A percentile compares a stretch with the other conserved stretches of the same genome.
These are phyloP conservation scores for Microchrysa polita DNA, from an alignment of 2,888 invertebrate species.

Conservation along the genomic window DNA sequence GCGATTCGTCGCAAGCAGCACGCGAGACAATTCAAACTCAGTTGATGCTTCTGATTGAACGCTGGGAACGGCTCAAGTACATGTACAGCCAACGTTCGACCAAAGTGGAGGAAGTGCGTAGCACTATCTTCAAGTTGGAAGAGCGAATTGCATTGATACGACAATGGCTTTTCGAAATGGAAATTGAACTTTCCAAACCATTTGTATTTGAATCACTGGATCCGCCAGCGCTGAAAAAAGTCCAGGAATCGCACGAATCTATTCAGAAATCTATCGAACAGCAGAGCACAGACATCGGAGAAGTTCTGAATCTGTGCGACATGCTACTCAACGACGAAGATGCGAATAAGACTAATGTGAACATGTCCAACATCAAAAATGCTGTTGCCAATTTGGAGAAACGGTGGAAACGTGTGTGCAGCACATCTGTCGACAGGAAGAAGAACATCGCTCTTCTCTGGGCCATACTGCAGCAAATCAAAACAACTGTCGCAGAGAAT, in stretches of 20 bases:
- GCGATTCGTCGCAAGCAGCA: constrained; percentile 71
- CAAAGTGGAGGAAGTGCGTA: constrained; percentile 77
- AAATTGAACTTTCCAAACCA: constrained; percentile 74
- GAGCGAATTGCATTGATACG: constrained; percentile 77
- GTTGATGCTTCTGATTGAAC: constrained; percentile 71
- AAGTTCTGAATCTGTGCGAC: constrained; percentile 82
- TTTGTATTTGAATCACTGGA: constrained; percentile 74
- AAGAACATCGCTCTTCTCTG: constrained; percentile 72
- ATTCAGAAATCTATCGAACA: constrained; percentile 79
- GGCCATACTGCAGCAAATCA: constrained; percentile 70
- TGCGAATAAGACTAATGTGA: constrained; percentile 75
- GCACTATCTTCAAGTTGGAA: constrained; percentile 77
- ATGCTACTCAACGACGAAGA: constrained; percentile 79
- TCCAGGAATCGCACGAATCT: constrained; percentile 76
- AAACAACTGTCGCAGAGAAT: constrained; percentile 68
- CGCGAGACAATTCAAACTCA: constrained; percentile 68
- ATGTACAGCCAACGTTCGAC: constrained; percentile 73
- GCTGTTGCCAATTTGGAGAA: constrained; percentile 78
- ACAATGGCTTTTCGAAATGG: constrained; percentile 76
- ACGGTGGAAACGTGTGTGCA: constrained; percentile 82
- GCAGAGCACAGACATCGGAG: constrained; percentile 80
- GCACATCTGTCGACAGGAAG: constrained; percentile 76
- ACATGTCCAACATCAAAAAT: constrained; percentile 72
- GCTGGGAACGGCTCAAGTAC: constrained; percentile 75
- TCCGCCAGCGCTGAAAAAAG: constrained; percentile 73